Evolutionary conservation across 1,140 invertebrate genomes (phyloP).

Genomic region (Hestina assimilis): DNA sequence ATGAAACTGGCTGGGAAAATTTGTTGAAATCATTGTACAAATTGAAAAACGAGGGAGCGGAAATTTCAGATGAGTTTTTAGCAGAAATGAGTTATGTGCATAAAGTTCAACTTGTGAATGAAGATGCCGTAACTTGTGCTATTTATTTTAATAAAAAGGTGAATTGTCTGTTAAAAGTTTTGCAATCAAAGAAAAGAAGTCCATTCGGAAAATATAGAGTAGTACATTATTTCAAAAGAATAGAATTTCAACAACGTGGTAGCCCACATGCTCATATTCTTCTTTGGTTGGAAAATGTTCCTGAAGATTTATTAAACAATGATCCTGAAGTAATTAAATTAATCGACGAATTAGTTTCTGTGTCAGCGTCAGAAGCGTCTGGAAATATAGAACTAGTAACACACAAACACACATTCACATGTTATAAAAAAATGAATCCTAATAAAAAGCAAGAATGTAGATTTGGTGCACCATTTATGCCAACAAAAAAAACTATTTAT

Average conservation of each 20-base stretch:
- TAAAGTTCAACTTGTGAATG: conserved; percentile 41
- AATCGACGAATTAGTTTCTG: conserved; percentile 44
- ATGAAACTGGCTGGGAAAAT: conserved; percentile 58
- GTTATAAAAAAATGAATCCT: conserved; percentile 48
- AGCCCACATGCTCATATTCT: conserved; percentile 54
- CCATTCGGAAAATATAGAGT: conserved; percentile 44
- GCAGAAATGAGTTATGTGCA: no score
- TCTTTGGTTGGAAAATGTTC: conserved; percentile 47
- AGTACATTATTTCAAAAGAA: conserved; percentile 42
- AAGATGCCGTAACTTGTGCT: conserved; percentile 44
- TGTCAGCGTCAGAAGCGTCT: conserved; percentile 38
- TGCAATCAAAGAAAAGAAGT: conserved; percentile 46
- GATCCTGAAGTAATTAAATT: conserved; percentile 48
- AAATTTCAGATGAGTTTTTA: no score
- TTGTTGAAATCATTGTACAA: conserved; percentile 59
- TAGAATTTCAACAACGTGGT: conserved; percentile 54
- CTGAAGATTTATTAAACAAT: no score
- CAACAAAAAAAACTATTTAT: conserved; percentile 44
- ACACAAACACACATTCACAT: conserved; percentile 58
- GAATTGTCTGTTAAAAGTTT: conserved; percentile 41
- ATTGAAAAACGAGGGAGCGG: conserved; percentile 51
- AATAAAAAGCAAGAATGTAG: conserved; percentile 47
- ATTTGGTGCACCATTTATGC: conserved; percentile 54
- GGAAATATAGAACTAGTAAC: conserved; percentile 23
- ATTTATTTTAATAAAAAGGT: conserved; percentile 46